Evolutionary conservation across 1,140 invertebrate genomes (phyloP), one percentile per base, ranked within the genome.

Genomic region (Cydia fagiglandana): DNA sequence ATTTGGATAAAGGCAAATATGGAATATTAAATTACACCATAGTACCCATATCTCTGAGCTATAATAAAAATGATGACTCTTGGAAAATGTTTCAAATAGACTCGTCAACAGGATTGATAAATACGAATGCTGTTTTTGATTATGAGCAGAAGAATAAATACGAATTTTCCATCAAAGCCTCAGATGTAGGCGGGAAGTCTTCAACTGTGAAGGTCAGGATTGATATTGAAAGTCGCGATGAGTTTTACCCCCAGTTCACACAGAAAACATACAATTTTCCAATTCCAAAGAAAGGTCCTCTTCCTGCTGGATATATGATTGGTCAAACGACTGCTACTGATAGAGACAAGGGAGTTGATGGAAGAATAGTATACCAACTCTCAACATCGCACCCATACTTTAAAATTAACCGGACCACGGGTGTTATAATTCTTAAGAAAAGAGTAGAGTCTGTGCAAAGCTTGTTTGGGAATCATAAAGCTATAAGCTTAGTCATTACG

Each of bases 161-260:
- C 82, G 95, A 96, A 28, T 97, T 99, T 89, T 95, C 95, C 0
- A 93, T 99, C 9, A 94, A 94, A 78, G 98, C 97, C 0, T 96
- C 94, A 7, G 98, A 99, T 91, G 90, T 95, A 66, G 98, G 97
- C 20, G 97, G 97, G 0, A 95, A 95, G 87, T 94, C 93, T 30
- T 95, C 96, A 0, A 95, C 94, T 9, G 96, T 97, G 0, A 95
- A 95, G 81, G 97, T 99, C 0, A 94, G 96, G 74, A 95, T 99
- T 1, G 96, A 98, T 86, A 96, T 99, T 77, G 96, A 98, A 82
- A 98, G 98, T 74, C 94, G 96, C 78, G 98, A 99, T 90, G 98
- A 99, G 91, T 99, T 97, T 91, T 95, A 96, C 86, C 98, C 98
- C 0, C 96, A 97, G 80, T 99, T 99, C 85, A 96, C 96, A 0